Percentiles rank a stretch among this genome's conserved stretches.
Conservation (phyloP, 2,113 vertebrate genomes). For the Anolis carolinensis region DNA sequence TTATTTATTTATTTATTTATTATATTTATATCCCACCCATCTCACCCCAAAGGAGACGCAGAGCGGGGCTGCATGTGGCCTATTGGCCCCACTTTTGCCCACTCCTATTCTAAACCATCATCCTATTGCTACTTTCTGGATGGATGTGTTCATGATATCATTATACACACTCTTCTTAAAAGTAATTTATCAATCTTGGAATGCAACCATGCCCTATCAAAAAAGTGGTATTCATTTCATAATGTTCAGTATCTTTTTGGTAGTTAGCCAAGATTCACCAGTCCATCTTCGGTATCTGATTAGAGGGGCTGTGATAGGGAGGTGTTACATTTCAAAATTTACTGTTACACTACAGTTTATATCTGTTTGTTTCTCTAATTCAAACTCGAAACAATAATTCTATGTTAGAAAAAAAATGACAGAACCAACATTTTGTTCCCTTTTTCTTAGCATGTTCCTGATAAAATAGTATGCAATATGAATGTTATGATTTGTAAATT, state of each 20-base stretch:
- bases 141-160: background rate
- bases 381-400: background rate
- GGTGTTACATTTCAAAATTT: background rate
- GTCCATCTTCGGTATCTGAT: background rate
- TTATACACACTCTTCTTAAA: background rate
- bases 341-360: background rate
- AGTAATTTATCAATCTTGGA: background rate
- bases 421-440: background rate
- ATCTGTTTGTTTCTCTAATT: background rate
- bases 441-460: slow-evolving; percentile 24
- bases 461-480: background rate
- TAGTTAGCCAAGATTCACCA: background rate
- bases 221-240: background rate
- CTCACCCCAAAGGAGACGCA: no score
- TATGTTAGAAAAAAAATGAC: background rate
- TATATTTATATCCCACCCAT: no score
- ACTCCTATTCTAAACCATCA: background rate
- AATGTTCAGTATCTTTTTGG: background rate
- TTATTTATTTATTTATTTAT: no score
- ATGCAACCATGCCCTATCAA: background rate
- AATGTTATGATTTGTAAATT: slow-evolving; percentile 23
- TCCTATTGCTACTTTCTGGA: background rate
- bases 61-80: no score
- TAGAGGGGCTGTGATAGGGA: background rate
- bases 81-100: no score